phyloP scores from a whole-genome alignment of 2,113 vertebrate genomes.

The Clarias batrachus region DNA sequence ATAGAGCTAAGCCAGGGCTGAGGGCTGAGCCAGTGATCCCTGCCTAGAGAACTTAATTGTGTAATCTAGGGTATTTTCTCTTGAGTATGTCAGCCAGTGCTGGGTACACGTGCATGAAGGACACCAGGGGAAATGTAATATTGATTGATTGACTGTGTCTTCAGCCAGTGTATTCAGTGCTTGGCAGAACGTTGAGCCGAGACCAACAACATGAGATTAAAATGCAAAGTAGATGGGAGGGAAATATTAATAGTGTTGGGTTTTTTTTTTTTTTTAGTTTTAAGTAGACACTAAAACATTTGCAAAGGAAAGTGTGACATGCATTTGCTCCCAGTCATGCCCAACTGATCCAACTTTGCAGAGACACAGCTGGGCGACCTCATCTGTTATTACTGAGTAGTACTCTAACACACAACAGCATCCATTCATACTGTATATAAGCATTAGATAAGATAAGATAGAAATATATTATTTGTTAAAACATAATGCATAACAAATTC shows the following conservation, averaged over 20 bases:
- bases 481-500: neutral
- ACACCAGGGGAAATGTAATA: conserved; percentile 69
- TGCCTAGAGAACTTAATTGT: conserved; percentile 55
- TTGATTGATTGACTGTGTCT: conserved; percentile 72
- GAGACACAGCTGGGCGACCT: conserved; percentile 42
- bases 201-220: conserved; percentile 68
- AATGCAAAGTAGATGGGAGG: conserved; percentile 62
- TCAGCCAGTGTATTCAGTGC: conserved; percentile 54
- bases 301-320: conserved; percentile 55
- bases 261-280: conserved; percentile 47
- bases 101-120: conserved; percentile 64
- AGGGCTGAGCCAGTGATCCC: conserved; percentile 48
- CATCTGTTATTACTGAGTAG: conserved; percentile 38
- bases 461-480: neutral
- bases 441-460: neutral
- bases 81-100: conserved; percentile 22
- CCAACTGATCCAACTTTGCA: conserved; percentile 44
- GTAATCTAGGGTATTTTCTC: conserved; percentile 54
- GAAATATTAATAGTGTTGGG: conserved; percentile 55
- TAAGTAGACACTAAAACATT: conserved; percentile 61
- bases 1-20: conserved; percentile 46
- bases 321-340: conserved; percentile 46
- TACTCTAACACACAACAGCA: neutral
- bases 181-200: conserved; percentile 56
- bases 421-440: neutral